Percentiles rank a stretch among this genome's conserved stretches.
These are phyloP conservation scores for Muscicapa striata DNA, from an alignment of 2,797 vertebrate species.

Conservation along the genomic window DNA sequence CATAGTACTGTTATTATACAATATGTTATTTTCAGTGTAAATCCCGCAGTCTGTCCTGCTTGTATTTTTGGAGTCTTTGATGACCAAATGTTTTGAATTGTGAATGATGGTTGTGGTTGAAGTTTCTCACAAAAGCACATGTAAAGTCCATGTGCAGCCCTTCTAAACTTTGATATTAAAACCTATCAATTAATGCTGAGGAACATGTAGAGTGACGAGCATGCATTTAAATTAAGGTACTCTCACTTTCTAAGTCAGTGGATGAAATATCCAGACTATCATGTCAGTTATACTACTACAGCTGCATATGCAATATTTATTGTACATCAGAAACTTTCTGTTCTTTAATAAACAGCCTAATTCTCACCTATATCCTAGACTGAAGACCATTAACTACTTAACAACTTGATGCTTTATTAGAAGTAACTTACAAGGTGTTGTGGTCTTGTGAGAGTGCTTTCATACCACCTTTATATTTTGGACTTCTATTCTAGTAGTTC, in stretches of 20 bases:
- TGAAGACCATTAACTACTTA: neutral
- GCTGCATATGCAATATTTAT: neutral
- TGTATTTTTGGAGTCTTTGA: slow-evolving; percentile 38
- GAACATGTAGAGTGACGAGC: neutral
- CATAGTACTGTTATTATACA: neutral
- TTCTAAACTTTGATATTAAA: slow-evolving; percentile 6
- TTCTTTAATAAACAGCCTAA: neutral
- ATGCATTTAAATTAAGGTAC: neutral
- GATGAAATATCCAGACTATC: neutral
- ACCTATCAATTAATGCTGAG: neutral
- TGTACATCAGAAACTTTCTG: neutral
- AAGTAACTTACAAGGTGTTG: neutral
- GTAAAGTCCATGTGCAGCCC: neutral
- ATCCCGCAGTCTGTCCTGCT: neutral
- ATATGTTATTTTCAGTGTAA: slow-evolving; percentile 19
- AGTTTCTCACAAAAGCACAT: neutral
- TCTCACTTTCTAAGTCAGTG: neutral
- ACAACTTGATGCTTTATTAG: neutral
- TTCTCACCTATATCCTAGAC: neutral
- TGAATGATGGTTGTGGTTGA: neutral
- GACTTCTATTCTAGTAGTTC: neutral
- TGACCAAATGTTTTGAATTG: slow-evolving; percentile 10
- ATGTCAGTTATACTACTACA: neutral
- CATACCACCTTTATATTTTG: neutral
- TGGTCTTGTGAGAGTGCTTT: neutral